Conservation (phyloP, 2,113 vertebrate species). For the Bubo scandiacus region DNA sequence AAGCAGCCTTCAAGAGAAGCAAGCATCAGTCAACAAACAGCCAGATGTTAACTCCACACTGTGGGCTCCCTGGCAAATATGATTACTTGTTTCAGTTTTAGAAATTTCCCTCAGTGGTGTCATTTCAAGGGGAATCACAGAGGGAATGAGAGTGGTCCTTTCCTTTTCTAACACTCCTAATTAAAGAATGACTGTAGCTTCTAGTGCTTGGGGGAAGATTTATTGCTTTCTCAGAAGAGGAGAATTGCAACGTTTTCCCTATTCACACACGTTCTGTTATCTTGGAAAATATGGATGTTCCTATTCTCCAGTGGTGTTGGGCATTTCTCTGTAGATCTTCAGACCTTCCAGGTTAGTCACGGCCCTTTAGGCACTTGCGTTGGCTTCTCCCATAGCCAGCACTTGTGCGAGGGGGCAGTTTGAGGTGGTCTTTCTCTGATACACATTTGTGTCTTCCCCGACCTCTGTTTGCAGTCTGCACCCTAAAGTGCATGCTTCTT, state of each 20-base stretch:
- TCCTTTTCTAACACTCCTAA: background rate
- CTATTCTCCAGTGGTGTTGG: background rate
- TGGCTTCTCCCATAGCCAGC: background rate
- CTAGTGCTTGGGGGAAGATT: background rate
- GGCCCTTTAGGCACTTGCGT: background rate
- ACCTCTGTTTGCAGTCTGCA: background rate
- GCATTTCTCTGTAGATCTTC: background rate
- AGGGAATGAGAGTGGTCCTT: background rate
- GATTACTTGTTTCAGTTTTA: background rate
- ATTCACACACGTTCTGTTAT: background rate
- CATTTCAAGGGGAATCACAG: background rate
- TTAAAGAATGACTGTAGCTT: background rate
- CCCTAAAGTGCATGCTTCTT: background rate
- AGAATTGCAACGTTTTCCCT: background rate
- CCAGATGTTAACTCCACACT: background rate
- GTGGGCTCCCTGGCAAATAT: background rate
- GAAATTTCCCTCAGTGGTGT: background rate
- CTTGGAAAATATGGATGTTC: background rate
- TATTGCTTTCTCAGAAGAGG: background rate
- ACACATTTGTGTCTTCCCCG: background rate
- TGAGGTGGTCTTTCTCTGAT: background rate
- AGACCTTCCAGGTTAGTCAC: background rate
- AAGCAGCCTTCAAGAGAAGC: background rate
- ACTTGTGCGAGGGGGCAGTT: background rate
- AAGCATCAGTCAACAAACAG: background rate